These are phyloP conservation scores for Limnephilus auricula DNA, from an alignment of 2,888 invertebrate genomes.

Conservation along the genomic window DNA sequence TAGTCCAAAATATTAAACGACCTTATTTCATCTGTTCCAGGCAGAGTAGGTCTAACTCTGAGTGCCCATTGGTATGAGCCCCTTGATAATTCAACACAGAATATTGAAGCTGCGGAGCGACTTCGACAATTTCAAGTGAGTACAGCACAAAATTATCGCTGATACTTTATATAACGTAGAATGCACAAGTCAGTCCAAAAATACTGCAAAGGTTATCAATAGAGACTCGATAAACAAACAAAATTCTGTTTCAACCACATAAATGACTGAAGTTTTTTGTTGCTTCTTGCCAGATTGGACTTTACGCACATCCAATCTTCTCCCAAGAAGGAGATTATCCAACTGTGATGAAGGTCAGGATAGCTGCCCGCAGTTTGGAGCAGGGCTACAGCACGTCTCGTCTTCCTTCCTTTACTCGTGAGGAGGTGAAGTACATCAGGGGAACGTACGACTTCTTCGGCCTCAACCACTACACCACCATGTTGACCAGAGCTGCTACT, in stretches of 20 bases:
- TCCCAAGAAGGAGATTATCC: constrained; percentile 82
- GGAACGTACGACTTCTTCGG: constrained; percentile 84
- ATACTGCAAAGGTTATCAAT: not conserved
- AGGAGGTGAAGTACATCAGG: constrained; percentile 80
- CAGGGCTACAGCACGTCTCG: constrained; percentile 80
- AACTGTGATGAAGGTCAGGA: constrained; percentile 78
- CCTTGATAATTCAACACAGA: constrained; percentile 71
- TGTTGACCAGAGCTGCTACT: not conserved
- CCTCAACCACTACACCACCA: constrained; percentile 84
- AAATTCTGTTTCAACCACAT: not conserved
- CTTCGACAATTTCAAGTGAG: constrained; percentile 73
- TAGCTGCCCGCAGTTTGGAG: constrained; percentile 77
- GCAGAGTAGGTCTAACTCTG: constrained; percentile 73
- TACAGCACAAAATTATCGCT: not conserved
- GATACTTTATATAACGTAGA: not conserved
- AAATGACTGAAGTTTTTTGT: not conserved
- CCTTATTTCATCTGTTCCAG: constrained; percentile 20
- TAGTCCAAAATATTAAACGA: not conserved
- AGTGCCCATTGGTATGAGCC: constrained; percentile 75
- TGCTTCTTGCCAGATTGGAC: constrained; percentile 76
- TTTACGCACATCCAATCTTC: constrained; percentile 84
- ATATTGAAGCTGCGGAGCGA: constrained; percentile 75
- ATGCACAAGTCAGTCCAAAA: not conserved
- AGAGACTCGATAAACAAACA: not conserved
- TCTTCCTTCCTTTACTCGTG: constrained; percentile 79